phyloP scores from a whole-genome alignment of 2,888 invertebrate genomes.

The Thyatira batis region DNA sequence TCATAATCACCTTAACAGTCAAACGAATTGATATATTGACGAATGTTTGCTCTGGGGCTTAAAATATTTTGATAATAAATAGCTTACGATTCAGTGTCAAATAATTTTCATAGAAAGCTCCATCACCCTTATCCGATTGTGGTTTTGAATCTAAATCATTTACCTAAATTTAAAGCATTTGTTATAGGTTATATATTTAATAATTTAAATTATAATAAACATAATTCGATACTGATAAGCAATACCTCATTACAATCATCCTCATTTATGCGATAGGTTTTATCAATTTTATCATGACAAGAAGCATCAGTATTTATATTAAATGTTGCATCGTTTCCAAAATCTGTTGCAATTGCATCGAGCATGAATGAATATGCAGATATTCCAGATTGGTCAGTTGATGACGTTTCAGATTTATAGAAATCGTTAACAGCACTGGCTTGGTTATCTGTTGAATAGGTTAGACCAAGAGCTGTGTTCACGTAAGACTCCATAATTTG shows the following conservation, averaged over 20 bases:
- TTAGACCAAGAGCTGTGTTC: slow-evolving; percentile 41
- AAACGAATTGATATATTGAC: not conserved
- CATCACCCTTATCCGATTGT: slow-evolving; percentile 31
- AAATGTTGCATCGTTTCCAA: slow-evolving; percentile 42
- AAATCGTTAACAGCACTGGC: slow-evolving; percentile 15
- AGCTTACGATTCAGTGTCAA: slow-evolving; percentile 67
- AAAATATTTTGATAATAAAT: slow-evolving; percentile 1
- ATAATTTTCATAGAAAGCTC: slow-evolving; percentile 52
- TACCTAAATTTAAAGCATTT: slow-evolving; percentile 4
- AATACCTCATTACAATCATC: not conserved
- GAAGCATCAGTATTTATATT: slow-evolving; percentile 38
- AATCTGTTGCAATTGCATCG: slow-evolving; percentile 43
- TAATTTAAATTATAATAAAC: not conserved
- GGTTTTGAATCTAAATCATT: slow-evolving; percentile 14
- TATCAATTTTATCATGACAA: slow-evolving; percentile 16
- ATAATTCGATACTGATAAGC: not conserved
- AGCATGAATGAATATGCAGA: slow-evolving; percentile 57
- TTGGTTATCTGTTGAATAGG: slow-evolving; percentile 29
- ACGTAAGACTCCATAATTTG: slow-evolving; percentile 56
- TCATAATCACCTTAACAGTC: slow-evolving; percentile 62
- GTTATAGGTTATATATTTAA: not conserved
- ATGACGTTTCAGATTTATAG: slow-evolving; percentile 17
- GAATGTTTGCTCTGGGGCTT: too few relatives aligned
- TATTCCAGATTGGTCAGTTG: slow-evolving; percentile 26
- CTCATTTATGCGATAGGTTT: not conserved